Base-by-base conservation (phyloP, 2,113 vertebrate genomes). In the Pardalotus punctatus region DNA sequence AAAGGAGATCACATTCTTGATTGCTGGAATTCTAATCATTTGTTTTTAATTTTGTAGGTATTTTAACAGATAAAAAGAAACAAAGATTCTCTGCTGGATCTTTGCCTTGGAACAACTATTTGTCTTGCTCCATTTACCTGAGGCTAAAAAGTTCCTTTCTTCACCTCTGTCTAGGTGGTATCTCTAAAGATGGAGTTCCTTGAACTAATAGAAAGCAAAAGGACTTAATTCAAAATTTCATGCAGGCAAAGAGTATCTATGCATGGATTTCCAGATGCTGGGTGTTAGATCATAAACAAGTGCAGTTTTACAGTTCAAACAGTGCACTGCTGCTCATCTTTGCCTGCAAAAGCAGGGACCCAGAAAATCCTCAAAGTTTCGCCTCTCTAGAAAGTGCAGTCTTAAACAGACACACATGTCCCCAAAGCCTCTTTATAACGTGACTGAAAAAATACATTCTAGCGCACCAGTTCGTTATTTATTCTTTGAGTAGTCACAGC, bases 41-140 rank as follows among this genome's bases (percentile, higher is more conserved):
- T 94, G 92, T 58, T 94, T 95, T 96, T 93, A 81, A 93, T 88
- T 96, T 84, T 94, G 72, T 94, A 81, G 82, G 82, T 78, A 90
- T 94, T 93, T 81, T 78, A 74, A 51, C 38, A 94, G 94, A 95
- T 96, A 96, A 96, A 92, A 94, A 86, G 76, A 95, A 93, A 95
- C 88, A 97, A 95, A 94, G 86, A 86, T 96, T 77, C 36, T 81
- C 67, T 91, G 42, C 72, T 95, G 93, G 86, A 92, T 94, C 77
- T 81, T 86, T 92, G 76, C 88, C 94, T 84, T 92, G 43, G 60
- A 93, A 92, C 56, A 92, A n/a, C 79, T 93, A 60, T 81, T 95
- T 2, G 58, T 93, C 80, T 94, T 35, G 1, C 51, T 88, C 51
- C 1, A 1, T 64, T 91, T 78, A 88, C 95, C 86, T 28, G 88